Conservation (phyloP, 1,140 invertebrate species). For the Hesperophylax magnus region DNA sequence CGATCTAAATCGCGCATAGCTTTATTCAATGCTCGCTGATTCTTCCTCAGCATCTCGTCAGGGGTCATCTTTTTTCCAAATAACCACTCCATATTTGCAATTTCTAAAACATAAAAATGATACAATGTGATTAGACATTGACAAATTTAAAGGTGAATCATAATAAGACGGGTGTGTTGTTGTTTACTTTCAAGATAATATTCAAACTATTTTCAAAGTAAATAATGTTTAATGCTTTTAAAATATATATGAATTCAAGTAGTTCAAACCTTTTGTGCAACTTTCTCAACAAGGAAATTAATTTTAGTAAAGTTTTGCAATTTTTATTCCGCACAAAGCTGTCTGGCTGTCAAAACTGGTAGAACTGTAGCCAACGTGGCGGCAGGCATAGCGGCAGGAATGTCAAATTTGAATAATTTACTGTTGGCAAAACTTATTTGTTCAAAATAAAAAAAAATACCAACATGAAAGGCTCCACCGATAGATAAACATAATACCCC, state of each 20-base stretch:
- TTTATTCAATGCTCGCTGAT: slow-evolving; percentile 98
- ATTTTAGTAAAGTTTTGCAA: neutral
- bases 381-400: too few relatives aligned
- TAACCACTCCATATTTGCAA: slow-evolving; percentile 89
- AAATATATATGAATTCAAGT: too few relatives aligned
- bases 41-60: slow-evolving; percentile 98
- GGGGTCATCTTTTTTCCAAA: slow-evolving; percentile 97
- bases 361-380: too few relatives aligned
- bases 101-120: slow-evolving; percentile 12
- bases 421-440: too few relatives aligned
- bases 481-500: too few relatives aligned
- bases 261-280: too few relatives aligned
- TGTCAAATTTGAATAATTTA: too few relatives aligned
- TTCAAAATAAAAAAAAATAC: too few relatives aligned
- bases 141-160: slow-evolving; percentile 28
- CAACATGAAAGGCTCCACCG: too few relatives aligned
- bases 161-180: slow-evolving; percentile 29
- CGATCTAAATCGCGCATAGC: slow-evolving; percentile 98
- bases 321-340: neutral
- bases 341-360: neutral
- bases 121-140: neutral
- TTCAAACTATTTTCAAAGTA: neutral
- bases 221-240: neutral
- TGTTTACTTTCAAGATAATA: slow-evolving; percentile 19
- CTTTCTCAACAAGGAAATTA: too few relatives aligned